Percentiles rank a stretch among this genome's conserved stretches.
Conservation (phyloP, 2,888 invertebrate genomes). For the Agriotes lineatus region DNA sequence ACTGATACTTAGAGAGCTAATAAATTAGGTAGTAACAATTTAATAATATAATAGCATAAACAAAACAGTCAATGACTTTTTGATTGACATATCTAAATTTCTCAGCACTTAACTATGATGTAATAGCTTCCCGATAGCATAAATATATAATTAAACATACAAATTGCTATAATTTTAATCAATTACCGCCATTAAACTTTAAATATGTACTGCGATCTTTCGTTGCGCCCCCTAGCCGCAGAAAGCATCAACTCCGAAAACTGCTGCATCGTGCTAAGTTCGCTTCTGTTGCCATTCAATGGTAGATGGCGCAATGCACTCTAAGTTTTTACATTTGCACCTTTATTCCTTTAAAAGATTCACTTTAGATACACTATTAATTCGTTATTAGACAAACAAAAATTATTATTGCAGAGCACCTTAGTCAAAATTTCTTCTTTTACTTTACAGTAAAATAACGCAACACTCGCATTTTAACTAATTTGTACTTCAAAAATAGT, state of each 20-base stretch:
- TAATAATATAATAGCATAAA: conserved; percentile 62
- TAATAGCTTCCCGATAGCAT: conserved; percentile 61
- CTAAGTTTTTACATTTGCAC: too few relatives aligned
- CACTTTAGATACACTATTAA: too few relatives aligned
- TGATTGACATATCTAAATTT: conserved; percentile 64
- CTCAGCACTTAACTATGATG: conserved; percentile 58
- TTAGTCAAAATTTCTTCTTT: too few relatives aligned
- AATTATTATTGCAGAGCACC: too few relatives aligned
- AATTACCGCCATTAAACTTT: conserved; percentile 56
- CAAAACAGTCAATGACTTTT: conserved; percentile 60
- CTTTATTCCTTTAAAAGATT: too few relatives aligned
- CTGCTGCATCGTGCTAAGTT: too few relatives aligned
- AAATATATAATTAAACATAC: conserved; percentile 63
- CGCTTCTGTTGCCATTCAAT: too few relatives aligned
- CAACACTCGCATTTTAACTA: too few relatives aligned
- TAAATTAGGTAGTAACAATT: conserved; percentile 51
- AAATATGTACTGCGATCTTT: conserved; percentile 20
- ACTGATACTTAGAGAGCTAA: conserved; percentile 42
- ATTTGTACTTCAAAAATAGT: too few relatives aligned
- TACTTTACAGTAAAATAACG: too few relatives aligned
- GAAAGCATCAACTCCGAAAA: background rate
- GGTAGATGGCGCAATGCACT: too few relatives aligned
- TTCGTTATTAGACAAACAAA: too few relatives aligned
- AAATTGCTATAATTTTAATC: conserved; percentile 65
- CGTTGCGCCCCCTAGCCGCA: background rate